These are phyloP conservation scores for Tanytarsus gracilentus DNA, from an alignment of 2,888 invertebrate species.

Conservation along the genomic window DNA sequence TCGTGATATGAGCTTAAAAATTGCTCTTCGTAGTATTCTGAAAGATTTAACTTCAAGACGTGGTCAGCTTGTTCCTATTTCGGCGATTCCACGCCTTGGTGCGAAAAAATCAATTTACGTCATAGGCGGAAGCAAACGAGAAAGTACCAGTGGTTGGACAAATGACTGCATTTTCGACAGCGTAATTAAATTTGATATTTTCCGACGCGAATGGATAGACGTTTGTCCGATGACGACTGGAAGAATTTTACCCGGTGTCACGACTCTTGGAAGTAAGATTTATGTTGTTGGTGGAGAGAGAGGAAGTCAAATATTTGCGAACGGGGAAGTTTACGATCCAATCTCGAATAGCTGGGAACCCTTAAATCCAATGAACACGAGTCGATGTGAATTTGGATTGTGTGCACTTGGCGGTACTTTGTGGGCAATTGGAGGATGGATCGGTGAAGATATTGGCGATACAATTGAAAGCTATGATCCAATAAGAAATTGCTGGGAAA, in stretches of 20 bases:
- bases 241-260: conserved; percentile 68
- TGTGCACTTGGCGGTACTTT: conserved; percentile 73
- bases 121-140: conserved; percentile 80
- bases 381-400: conserved; percentile 82
- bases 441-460: conserved; percentile 82
- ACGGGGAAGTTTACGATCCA: conserved; percentile 72
- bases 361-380: conserved; percentile 67
- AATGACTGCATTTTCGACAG: conserved; percentile 75
- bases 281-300: conserved; percentile 89
- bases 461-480: conserved; percentile 84
- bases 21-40: conserved; percentile 69
- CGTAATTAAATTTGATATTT: conserved; percentile 69
- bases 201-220: conserved; percentile 64
- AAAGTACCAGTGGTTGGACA: conserved; percentile 62
- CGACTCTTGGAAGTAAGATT: conserved; percentile 46
- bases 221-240: conserved; percentile 74
- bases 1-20: conserved; percentile 69
- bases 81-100: conserved; percentile 69
- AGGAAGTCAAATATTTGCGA: conserved; percentile 78
- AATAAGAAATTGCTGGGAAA: conserved; percentile 63
- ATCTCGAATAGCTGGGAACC: conserved; percentile 53
- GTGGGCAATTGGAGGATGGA: conserved; percentile 89
- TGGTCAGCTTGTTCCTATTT: conserved; percentile 65
- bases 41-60: conserved; percentile 67
- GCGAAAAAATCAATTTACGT: conserved; percentile 82